phyloP scores from a whole-genome alignment of 2,888 invertebrate genomes.

The Buathra laborator region DNA sequence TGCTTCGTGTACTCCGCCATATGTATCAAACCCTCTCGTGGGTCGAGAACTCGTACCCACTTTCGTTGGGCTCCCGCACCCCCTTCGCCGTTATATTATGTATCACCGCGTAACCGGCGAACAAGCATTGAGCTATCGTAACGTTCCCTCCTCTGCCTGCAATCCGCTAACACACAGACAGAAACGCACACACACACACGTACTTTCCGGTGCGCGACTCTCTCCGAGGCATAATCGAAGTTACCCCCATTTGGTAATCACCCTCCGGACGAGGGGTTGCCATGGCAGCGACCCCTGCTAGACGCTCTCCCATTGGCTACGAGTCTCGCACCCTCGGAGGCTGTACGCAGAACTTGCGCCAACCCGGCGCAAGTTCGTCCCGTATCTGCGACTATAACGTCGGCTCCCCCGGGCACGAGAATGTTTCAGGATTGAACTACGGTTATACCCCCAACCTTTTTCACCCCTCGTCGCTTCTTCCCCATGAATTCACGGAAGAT shows the following conservation, averaged over 20 bases:
- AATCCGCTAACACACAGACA: slow-evolving; percentile 11
- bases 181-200: background rate
- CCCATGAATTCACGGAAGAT: slow-evolving; percentile 3
- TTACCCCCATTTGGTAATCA: slow-evolving; percentile 84
- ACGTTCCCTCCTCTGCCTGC: slow-evolving; percentile 6
- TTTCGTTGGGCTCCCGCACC: slow-evolving; percentile 24
- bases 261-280: slow-evolving; percentile 80
- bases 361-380: slow-evolving; percentile 53
- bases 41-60: slow-evolving; percentile 8
- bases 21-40: slow-evolving; percentile 32
- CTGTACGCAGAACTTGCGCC: slow-evolving; percentile 63
- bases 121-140: slow-evolving; percentile 50
- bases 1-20: slow-evolving; percentile 43
- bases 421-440: slow-evolving; percentile 11
- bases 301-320: slow-evolving; percentile 63
- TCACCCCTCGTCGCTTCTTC: background rate
- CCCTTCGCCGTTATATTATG: slow-evolving; percentile 42
- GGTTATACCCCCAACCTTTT: slow-evolving; percentile 12
- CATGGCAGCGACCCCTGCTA: slow-evolving; percentile 76
- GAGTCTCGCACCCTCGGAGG: slow-evolving; percentile 65
- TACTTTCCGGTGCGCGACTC: slow-evolving; percentile 24
- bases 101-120: slow-evolving; percentile 61
- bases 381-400: slow-evolving; percentile 24
- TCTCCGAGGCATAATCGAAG: slow-evolving; percentile 82
- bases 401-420: slow-evolving; percentile 17